phyloP scores from a whole-genome alignment of 1,140 invertebrate species.

The Zaprionus vittiger region DNA sequence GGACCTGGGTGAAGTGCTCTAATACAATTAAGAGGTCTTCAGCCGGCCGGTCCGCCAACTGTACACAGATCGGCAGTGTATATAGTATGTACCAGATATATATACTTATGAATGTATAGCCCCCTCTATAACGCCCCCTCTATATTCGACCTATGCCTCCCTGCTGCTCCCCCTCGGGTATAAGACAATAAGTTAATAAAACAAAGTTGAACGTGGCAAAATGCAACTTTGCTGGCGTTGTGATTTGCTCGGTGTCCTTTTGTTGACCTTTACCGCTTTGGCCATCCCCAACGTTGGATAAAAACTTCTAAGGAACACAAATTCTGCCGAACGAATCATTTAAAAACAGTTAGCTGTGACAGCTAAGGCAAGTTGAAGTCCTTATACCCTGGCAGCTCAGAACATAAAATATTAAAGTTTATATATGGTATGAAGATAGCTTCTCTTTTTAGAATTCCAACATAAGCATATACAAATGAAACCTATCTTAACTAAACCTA shows the following conservation, averaged over 20 bases:
- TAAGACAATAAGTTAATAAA: conserved; percentile 67
- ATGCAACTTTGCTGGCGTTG: conserved; percentile 42
- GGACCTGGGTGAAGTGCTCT: not conserved
- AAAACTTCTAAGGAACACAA: conserved; percentile 17
- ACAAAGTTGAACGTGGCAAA: conserved; percentile 74
- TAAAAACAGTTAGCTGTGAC: conserved; percentile 53
- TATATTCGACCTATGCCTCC: too few species aligned
- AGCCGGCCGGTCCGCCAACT: not conserved
- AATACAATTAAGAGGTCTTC: not conserved
- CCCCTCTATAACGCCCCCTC: too few species aligned
- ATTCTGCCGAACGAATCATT: conserved; percentile 72
- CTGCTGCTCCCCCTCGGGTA: not conserved
- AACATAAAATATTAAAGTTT: not conserved
- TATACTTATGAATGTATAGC: not conserved
- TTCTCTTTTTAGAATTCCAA: too few species aligned
- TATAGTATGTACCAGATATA: too few species aligned
- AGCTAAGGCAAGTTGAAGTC: not conserved
- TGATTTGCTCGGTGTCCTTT: conserved; percentile 67
- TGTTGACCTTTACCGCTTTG: conserved; percentile 71
- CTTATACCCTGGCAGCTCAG: not conserved
- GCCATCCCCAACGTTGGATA: not conserved
- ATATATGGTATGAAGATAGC: not conserved
- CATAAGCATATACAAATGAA: too few species aligned
- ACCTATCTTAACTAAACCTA: too few species aligned
- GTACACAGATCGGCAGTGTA: not conserved